Base-by-base conservation (phyloP, 2,113 vertebrate species). In the Paralichthys olivaceus region DNA sequence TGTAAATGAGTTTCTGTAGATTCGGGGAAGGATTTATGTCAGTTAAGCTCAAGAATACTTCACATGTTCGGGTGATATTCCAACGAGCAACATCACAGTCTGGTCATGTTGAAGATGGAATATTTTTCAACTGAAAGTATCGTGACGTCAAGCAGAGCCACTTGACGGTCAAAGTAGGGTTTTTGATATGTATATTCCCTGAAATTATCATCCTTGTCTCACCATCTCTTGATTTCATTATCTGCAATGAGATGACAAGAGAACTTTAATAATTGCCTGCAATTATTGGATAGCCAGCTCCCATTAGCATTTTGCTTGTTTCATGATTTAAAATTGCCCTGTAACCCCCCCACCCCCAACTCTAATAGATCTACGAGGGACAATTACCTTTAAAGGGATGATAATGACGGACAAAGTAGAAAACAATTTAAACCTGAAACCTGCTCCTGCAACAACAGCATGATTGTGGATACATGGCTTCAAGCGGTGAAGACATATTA, bases 271-370 rank as follows among this genome's bases (percentile, higher is more conserved):
- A 94, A 93, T 93, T 93, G 89, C 90, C 83, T 53, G 76, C 84
- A 93, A 93, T 95, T 93, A 90, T 81, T 17, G 55, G 79, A 60
- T 76, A 72, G 81, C 66, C 57, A 40, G 85, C 59, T 0, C 9
- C 61, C 60, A 93, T 95, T 94, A 89, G 91, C 92, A 94, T 94
- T 86, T 90, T 68, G 74, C 77, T 90, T 91, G 87, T 92, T 91
- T 79, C 51, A 57, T 82, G 74, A 81, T 90, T 85, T 73, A 59
- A 81, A 85, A 87, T 87, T 72, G 75, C 26, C 56, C 63, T 26
- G 47, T 63, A 81, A 90, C 72, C 45, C 2, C 17, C 8, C 66
- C 75, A 58, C 59, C 75, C 43, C 2, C 19, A 8, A 64, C 74
- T 66, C 56, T 77, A 71, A 77, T 45, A 84, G 67, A 84, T 65